phyloP scores from a whole-genome alignment of 2,888 invertebrate species.

The Dicranocentrus wangi region DNA sequence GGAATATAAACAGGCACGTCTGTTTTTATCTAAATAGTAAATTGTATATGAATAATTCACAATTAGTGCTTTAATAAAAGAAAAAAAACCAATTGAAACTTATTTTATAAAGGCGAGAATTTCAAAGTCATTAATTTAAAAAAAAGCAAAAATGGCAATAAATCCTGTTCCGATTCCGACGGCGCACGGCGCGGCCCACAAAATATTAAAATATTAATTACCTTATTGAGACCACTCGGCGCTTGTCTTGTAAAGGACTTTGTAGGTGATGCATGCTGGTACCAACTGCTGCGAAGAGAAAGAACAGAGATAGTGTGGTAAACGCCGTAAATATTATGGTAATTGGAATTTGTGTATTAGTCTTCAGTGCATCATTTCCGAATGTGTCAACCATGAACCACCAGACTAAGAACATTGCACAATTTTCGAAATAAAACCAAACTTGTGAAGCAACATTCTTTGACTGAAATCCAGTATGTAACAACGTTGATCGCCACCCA shows the following conservation, averaged over 20 bases:
- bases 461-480: constrained; percentile 70
- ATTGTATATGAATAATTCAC: no score
- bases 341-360: constrained; percentile 40
- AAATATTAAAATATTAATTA: no score
- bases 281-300: constrained; percentile 62
- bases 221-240: no score
- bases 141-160: no score
- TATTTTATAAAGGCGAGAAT: no score
- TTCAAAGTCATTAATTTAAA: no score
- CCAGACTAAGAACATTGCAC: constrained; percentile 66
- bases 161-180: no score
- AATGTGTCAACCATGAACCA: constrained; percentile 41
- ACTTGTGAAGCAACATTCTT: constrained; percentile 69
- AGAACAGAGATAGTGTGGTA: constrained; percentile 53
- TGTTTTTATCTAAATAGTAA: no score
- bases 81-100: no score
- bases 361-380: constrained; percentile 2
- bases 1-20: no score
- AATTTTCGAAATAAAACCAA: constrained; percentile 70
- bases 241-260: constrained; percentile 46
- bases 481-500: constrained; percentile 70
- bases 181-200: no score
- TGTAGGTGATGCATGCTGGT: constrained; percentile 49
- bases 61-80: no score
- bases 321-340: constrained; percentile 46